Conservation (phyloP, 2,797 vertebrate genomes). For the Selene dorsalis region DNA sequence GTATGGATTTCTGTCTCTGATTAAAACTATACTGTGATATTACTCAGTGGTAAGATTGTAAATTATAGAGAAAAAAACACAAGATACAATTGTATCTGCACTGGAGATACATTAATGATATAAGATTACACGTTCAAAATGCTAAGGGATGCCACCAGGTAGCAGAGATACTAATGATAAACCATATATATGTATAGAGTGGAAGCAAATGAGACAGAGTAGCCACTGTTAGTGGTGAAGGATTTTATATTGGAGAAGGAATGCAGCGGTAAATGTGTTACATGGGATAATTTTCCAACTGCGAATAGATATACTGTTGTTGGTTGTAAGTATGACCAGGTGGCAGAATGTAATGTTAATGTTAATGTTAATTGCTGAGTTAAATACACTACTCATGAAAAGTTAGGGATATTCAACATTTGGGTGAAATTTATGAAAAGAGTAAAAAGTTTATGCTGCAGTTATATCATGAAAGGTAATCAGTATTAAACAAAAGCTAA, state of each 20-base stretch:
- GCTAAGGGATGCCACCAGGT: background rate
- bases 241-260: background rate
- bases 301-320: background rate
- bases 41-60: background rate
- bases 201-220: slow-evolving; percentile 4
- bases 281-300: background rate
- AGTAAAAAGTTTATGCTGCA: too few species aligned
- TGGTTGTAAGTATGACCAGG: slow-evolving; percentile 1
- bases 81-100: background rate
- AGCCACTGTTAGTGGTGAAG: background rate
- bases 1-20: background rate
- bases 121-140: background rate
- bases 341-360: slow-evolving; percentile 12
- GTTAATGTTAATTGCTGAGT: slow-evolving; percentile 7
- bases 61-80: background rate
- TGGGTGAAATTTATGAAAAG: too few species aligned
- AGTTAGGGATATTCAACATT: too few species aligned
- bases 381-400: background rate
- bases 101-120: background rate
- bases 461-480: too few species aligned
- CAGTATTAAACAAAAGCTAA: too few species aligned
- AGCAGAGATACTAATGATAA: background rate
- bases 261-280: background rate
- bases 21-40: slow-evolving; percentile 18
- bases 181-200: background rate